Evolutionary conservation across 2,888 invertebrate genomes (phyloP).

Genomic region (Electrophaes corylata): DNA sequence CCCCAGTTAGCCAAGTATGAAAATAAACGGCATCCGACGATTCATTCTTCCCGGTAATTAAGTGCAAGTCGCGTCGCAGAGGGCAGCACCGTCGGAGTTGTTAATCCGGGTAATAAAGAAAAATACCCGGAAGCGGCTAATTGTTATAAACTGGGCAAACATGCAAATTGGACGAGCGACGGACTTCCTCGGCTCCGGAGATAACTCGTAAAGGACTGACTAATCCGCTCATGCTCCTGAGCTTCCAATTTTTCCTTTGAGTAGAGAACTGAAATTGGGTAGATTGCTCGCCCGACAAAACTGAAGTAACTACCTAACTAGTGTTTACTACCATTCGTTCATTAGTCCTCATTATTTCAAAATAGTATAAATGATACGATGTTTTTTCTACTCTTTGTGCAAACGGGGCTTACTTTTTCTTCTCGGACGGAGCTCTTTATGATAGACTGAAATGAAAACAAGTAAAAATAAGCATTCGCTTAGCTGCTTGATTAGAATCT

Average conservation of each 20-base stretch:
- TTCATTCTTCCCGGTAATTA: constrained; percentile 68
- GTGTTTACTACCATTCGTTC: not conserved
- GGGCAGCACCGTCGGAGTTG: constrained; percentile 46
- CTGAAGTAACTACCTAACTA: constrained; percentile 4
- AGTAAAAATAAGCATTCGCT: not conserved
- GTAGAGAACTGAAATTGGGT: constrained; percentile 17
- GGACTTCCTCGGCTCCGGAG: constrained; percentile 54
- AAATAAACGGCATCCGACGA: constrained; percentile 50
- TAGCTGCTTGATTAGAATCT: not conserved
- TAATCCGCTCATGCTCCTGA: constrained; percentile 24
- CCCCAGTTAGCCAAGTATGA: constrained; percentile 30
- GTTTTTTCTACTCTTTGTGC: not conserved
- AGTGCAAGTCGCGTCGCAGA: constrained; percentile 52
- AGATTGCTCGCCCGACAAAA: constrained; percentile 19
- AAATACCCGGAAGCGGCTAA: constrained; percentile 75
- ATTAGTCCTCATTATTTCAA: not conserved
- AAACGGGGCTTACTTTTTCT: no score
- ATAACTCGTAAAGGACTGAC: constrained; percentile 54
- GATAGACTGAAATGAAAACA: not conserved
- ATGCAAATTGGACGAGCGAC: constrained; percentile 73
- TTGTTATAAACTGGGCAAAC: constrained; percentile 79
- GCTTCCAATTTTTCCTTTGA: constrained; percentile 28
- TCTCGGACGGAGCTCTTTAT: not conserved
- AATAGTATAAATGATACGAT: not conserved
- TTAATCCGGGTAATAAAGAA: constrained; percentile 81